These are phyloP conservation scores for Catharus ustulatus DNA, from an alignment of 2,797 vertebrate species.

Conservation along the genomic window DNA sequence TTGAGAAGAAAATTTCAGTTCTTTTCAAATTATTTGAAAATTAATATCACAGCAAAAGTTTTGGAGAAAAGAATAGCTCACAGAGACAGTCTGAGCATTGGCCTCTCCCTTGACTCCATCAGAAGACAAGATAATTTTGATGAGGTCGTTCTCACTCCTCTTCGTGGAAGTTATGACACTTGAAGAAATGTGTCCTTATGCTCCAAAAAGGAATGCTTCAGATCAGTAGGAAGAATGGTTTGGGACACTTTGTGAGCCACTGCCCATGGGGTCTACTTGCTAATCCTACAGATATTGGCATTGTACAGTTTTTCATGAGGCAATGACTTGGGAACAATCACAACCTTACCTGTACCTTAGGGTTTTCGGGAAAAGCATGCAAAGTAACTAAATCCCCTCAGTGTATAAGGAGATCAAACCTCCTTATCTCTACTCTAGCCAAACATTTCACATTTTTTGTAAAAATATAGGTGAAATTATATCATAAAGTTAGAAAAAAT, in stretches of 20 bases:
- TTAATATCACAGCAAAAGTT: not conserved
- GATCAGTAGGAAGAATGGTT: not conserved
- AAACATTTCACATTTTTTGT: not conserved
- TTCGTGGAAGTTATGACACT: not conserved
- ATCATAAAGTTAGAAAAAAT: not conserved
- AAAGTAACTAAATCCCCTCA: not conserved
- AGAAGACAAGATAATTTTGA: not conserved
- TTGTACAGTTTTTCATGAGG: not conserved
- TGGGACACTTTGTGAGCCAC: not conserved
- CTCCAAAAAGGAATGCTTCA: not conserved
- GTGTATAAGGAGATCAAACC: not conserved
- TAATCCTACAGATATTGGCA: not conserved
- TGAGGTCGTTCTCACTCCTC: rapidly evolving
- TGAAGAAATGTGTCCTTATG: not conserved
- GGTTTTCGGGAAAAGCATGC: not conserved
- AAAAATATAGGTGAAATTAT: not conserved
- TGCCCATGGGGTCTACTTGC: not conserved
- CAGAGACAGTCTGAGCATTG: rapidly evolving
- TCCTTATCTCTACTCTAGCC: not conserved
- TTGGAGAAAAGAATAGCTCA: not conserved
- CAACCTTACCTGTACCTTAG: not conserved
- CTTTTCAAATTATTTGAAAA: not conserved
- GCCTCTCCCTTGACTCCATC: not conserved
- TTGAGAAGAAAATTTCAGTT: not conserved
- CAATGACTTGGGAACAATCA: not conserved